Conservation (phyloP, 2,113 vertebrate species). For the Oncorhynchus tshawytscha region DNA sequence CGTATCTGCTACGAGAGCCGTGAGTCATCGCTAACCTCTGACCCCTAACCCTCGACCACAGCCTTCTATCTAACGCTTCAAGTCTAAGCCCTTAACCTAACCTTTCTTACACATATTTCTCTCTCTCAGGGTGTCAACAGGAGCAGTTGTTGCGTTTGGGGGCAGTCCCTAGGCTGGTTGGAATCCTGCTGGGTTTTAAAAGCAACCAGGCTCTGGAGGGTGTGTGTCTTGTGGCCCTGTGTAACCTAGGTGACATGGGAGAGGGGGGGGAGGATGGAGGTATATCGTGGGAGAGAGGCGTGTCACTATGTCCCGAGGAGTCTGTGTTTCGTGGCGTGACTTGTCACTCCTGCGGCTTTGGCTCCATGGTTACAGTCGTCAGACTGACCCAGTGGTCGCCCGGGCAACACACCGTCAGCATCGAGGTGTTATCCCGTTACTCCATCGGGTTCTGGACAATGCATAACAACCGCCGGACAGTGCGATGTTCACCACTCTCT, state of each 20-base stretch:
- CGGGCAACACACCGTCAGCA: slow-evolving; percentile 59
- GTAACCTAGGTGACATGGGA: slow-evolving; percentile 79
- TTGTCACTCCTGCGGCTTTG: slow-evolving; percentile 52
- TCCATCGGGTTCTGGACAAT: slow-evolving; percentile 64
- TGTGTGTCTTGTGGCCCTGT: slow-evolving; percentile 78
- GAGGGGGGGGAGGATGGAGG: slow-evolving; percentile 66
- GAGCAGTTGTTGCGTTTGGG: slow-evolving; percentile 75
- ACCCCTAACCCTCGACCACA: background rate
- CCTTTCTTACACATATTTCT: background rate
- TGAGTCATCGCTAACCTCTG: slow-evolving; percentile 50
- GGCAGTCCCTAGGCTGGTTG: slow-evolving; percentile 74
- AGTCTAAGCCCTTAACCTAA: background rate
- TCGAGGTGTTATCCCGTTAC: slow-evolving; percentile 69
- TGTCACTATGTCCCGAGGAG: slow-evolving; percentile 47
- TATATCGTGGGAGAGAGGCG: slow-evolving; percentile 61
- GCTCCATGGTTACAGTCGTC: slow-evolving; percentile 63
- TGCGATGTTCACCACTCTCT: slow-evolving; percentile 42
- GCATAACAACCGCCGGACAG: slow-evolving; percentile 34
- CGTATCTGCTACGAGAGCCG: slow-evolving; percentile 79
- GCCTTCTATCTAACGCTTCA: too few relatives aligned
- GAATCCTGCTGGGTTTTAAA: slow-evolving; percentile 73
- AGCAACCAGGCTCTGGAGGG: slow-evolving; percentile 74
- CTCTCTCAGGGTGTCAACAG: slow-evolving; percentile 74
- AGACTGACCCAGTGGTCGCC: slow-evolving; percentile 55
- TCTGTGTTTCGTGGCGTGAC: slow-evolving; percentile 58